Evolutionary conservation across 2,888 invertebrate genomes (phyloP).

Genomic region (Apoda limacodes): DNA sequence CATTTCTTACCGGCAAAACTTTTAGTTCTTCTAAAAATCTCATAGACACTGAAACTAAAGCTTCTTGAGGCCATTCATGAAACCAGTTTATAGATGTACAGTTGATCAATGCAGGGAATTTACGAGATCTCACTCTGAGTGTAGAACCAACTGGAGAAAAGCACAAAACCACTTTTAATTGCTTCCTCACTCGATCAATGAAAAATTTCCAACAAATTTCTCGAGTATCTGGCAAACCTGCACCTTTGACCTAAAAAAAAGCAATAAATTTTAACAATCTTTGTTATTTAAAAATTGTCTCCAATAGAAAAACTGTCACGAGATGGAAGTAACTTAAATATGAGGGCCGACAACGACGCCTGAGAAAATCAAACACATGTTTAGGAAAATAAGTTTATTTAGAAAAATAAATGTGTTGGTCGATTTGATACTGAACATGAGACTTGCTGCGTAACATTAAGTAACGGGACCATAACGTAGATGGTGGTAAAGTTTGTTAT

Average conservation of each 20-base stretch:
- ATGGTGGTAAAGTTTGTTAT: too few species aligned
- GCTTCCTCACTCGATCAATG: slow-evolving; percentile 92
- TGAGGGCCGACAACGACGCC: too few species aligned
- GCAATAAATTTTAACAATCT: too few species aligned
- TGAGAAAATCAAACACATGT: too few species aligned
- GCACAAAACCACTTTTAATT: slow-evolving; percentile 92
- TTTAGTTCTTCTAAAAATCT: slow-evolving; percentile 86
- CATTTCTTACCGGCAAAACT: slow-evolving; percentile 77
- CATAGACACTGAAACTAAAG: slow-evolving; percentile 92
- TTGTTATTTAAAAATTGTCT: too few species aligned
- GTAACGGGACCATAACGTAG: too few species aligned
- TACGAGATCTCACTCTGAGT: slow-evolving; percentile 88
- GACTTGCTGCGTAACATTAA: too few species aligned
- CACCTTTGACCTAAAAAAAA: slow-evolving; percentile 80
- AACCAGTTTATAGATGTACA: slow-evolving; percentile 98
- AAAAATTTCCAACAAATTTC: slow-evolving; percentile 99
- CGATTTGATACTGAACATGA: too few species aligned
- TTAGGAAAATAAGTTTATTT: too few species aligned
- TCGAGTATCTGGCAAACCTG: slow-evolving; percentile 90
- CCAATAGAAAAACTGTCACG: too few species aligned
- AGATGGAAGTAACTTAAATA: too few species aligned
- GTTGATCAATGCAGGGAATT: slow-evolving; percentile 96
- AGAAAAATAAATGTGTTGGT: too few species aligned
- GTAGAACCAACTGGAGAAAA: slow-evolving; percentile 98
- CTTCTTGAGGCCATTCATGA: slow-evolving; percentile 99